These are phyloP conservation scores for Andrena cerasifolii DNA, from an alignment of 1,140 invertebrate species.

Conservation along the genomic window DNA sequence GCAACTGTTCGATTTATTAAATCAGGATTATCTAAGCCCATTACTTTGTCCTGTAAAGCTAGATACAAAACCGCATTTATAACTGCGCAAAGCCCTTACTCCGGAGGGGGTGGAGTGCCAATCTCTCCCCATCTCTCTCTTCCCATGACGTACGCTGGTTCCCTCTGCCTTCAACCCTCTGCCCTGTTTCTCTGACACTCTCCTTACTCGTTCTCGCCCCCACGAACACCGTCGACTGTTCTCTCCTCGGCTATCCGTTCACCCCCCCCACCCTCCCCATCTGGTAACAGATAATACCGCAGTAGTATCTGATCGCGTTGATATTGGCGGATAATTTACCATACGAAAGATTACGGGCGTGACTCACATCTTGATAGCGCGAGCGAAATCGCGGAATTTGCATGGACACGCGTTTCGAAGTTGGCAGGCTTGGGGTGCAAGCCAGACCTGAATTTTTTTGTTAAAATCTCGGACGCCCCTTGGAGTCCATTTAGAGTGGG, in stretches of 20 bases:
- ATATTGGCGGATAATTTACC: slow-evolving; percentile 70
- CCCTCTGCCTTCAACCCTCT: neutral
- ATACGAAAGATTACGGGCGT: slow-evolving; percentile 66
- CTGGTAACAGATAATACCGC: slow-evolving; percentile 63
- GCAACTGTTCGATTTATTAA: slow-evolving; percentile 83
- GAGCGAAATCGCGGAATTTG: slow-evolving; percentile 22
- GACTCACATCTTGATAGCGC: slow-evolving; percentile 56
- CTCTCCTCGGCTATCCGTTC: neutral
- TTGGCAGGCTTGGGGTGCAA: neutral
- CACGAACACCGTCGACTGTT: neutral
- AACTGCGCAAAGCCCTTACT: slow-evolving; percentile 73
- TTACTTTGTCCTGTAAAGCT: slow-evolving; percentile 79
- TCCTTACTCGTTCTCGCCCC: neutral
- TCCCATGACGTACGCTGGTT: too few species aligned
- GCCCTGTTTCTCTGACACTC: neutral
- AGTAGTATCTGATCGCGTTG: slow-evolving; percentile 70
- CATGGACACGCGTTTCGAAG: slow-evolving; percentile 28
- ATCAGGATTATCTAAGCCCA: slow-evolving; percentile 82
- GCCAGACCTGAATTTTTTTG: too few species aligned
- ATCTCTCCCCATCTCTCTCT: slow-evolving; percentile 15
- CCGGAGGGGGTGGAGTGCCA: slow-evolving; percentile 36
- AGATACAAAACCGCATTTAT: slow-evolving; percentile 79
- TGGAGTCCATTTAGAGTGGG: too few species aligned
- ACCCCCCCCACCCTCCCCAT: neutral
- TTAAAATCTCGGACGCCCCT: too few species aligned